phyloP scores from a whole-genome alignment of 2,888 invertebrate genomes.

The Unio pictorum region DNA sequence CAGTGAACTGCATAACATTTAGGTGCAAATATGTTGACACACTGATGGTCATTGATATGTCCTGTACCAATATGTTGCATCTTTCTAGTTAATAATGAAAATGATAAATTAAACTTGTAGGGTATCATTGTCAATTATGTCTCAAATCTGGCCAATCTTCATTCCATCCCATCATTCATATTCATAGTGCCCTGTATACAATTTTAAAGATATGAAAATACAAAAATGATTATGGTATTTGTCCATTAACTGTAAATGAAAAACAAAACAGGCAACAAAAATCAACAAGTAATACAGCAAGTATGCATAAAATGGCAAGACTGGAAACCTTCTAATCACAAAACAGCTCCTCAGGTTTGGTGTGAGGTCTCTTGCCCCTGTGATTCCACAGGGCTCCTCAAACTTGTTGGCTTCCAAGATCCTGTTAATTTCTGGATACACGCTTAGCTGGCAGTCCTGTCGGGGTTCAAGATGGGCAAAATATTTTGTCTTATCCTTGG shows the following conservation, averaged over 20 bases:
- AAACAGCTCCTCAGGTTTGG: slow-evolving; percentile 56
- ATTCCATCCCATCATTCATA: no score
- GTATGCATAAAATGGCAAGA: not conserved
- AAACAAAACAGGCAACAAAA: not conserved
- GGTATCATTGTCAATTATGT: no score
- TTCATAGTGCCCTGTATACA: not conserved
- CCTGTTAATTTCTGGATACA: slow-evolving; percentile 48
- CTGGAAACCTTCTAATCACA: slow-evolving; percentile 54
- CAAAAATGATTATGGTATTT: not conserved
- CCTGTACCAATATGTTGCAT: no score
- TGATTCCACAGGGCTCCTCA: slow-evolving; percentile 42
- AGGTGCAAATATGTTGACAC: no score
- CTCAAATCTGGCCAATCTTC: no score
- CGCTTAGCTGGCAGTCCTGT: slow-evolving; percentile 50
- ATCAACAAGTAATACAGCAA: not conserved
- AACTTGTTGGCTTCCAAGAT: slow-evolving; percentile 41
- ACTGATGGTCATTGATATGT: no score
- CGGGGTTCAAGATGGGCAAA: slow-evolving; percentile 54
- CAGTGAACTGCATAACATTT: no score
- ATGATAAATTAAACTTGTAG: no score
- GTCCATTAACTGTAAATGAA: not conserved
- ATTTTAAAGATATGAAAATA: not conserved
- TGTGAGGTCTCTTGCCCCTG: slow-evolving; percentile 36
- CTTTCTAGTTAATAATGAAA: no score
- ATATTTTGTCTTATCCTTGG: slow-evolving; percentile 50